A percentile compares a stretch with the other conserved stretches of the same genome.
These are phyloP conservation scores for Amiota minor DNA, from an alignment of 2,888 invertebrate genomes.

Conservation along the genomic window DNA sequence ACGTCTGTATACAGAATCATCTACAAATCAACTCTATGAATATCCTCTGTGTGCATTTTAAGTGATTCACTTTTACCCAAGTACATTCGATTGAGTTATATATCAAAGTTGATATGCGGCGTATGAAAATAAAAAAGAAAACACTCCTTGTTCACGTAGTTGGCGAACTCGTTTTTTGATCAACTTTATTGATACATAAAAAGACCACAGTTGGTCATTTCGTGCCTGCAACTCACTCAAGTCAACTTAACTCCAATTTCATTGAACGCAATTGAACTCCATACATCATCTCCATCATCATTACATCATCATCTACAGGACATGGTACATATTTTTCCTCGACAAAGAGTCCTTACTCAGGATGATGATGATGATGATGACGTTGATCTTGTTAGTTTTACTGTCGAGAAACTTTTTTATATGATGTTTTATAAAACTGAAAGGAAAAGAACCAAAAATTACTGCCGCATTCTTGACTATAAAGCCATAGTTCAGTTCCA, in stretches of 20 bases:
- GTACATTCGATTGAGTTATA: neutral
- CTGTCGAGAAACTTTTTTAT: neutral
- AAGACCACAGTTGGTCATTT: constrained; percentile 24
- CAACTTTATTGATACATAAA: constrained; percentile 22
- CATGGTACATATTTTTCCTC: neutral
- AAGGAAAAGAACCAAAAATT: neutral
- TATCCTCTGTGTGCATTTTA: neutral
- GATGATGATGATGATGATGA: too few relatives aligned
- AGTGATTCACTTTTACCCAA: neutral
- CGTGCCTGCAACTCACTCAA: constrained; percentile 7
- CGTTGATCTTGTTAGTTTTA: too few relatives aligned
- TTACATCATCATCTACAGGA: neutral
- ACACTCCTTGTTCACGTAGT: constrained; percentile 16
- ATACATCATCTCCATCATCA: neutral
- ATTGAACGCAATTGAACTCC: neutral
- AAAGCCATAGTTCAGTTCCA: neutral
- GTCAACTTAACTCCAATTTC: neutral
- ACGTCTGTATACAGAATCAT: neutral
- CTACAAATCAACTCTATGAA: neutral
- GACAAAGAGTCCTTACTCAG: too few relatives aligned
- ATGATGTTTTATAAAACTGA: neutral
- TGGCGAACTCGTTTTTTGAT: constrained; percentile 11
- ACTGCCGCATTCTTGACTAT: neutral
- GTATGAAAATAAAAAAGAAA: neutral
- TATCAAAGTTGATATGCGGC: neutral